Base-by-base conservation (phyloP, 2,797 vertebrate species). In the Jordanella pulchra region DNA sequence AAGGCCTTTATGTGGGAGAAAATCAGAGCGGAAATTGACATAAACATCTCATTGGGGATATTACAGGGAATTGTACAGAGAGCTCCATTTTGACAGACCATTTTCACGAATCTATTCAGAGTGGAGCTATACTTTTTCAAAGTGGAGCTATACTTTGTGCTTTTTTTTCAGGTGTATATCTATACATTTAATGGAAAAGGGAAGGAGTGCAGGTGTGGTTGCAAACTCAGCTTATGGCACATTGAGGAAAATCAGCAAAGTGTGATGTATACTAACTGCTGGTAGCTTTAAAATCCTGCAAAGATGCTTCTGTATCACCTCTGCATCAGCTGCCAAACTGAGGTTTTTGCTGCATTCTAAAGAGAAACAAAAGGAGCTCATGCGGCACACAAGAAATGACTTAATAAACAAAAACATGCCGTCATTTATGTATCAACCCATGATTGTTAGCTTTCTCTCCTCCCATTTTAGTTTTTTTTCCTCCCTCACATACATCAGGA, bases 31-130 rank as follows among this genome's bases (percentile, higher is more conserved):
- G 84, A 84, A 90, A 90, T 86, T 90, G 89, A 93, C 88, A 90
- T 92, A 91, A 93, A 92, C 90, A 91, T 90, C 86, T 89, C 81
- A 72, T 85, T 70, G 68, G 77, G 84, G 85, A 70, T 80, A 82
- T 89, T 86, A 86, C 63, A 21, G 67, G 74, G 84, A 84, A 86
- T 54, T 81, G 72, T 25, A 35, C 75, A 79, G 66, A 72, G 90
- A 94, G 93, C 93, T 92, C 90, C 91, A 89, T 91, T 94, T 87
- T 77, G 69, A 68, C 66, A 35, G 66, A 4, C 55, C 92, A 92
- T 82, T 83, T 87, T 82, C 76, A 68, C 2, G 25, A 93, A 93
- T 92, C 89, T 93, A 93, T 95, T 95, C 94, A 91, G 94, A 81
- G 66, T 65, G 74, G 78, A 75, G 79, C 81, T 73, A 54, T 64